Base-by-base conservation (phyloP, 2,113 vertebrate genomes). In the Ivindomyrus marchei region DNA sequence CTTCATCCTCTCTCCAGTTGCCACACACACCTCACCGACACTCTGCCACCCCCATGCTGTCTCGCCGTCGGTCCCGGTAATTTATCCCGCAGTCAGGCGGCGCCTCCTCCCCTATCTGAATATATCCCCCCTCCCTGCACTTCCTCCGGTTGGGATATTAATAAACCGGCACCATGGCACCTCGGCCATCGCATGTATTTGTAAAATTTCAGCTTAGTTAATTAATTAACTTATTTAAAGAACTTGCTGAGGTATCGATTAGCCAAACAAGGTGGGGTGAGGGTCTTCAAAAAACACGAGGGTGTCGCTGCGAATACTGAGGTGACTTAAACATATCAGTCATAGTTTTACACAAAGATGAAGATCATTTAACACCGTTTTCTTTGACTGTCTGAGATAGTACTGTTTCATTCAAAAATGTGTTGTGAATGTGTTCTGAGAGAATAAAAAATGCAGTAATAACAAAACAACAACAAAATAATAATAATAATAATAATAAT, bases 31-130 rank as follows among this genome's bases (percentile, higher is more conserved):
- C 27, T 52, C 89, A 70, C 89, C 80, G 89, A 62, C 90, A 90
- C 88, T 27, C 39, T 39, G 52, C n/a, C 62, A 17, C 21, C 62
- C 62, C n/a, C 62, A 66, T 3, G 62, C 62, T 66, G 53, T 87
- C 77, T n/a, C 9, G 1, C 42, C 0, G 24, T n/a, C 89, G 88
- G 89, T 90, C 88, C 85, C 45, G 58, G 52, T 92, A 91, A 91
- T 92, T 91, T 92, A 92, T 91, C 91, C 91, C 84, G 80, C 56
- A 58, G 90, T 92, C 88, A 89, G 58, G 87, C 62, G 42, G 58
- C 39, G 47, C 84, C 89, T 31, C 89, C 90, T 90, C n/a, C 74
- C 80, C 62, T 91, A 77, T 90, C 45, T 49, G 85, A 31, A 66
- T 83, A 90, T 66, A 4, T 17, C 9, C 50, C 53, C 52, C 53